Percentiles rank a stretch among this genome's conserved stretches.
phyloP scores from a whole-genome alignment of 2,113 vertebrate species.

The Dasyornis broadbenti region DNA sequence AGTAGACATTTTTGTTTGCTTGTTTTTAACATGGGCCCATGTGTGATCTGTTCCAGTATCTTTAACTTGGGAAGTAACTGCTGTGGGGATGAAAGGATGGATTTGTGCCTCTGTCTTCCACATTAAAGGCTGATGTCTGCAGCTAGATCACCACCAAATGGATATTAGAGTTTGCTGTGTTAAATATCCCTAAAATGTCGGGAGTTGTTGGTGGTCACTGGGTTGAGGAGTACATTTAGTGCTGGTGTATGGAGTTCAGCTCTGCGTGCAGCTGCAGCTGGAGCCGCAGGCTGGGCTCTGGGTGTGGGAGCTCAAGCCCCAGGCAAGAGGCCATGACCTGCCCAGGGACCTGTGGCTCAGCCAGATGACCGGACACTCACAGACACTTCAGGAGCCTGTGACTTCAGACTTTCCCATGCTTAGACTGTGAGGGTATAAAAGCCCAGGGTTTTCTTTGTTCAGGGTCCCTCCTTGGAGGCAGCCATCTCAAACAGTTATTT shows the following conservation, averaged over 20 bases:
- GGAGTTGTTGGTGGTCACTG: background rate
- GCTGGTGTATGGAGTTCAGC: too few relatives aligned
- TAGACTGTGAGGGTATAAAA: background rate
- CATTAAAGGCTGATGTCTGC: background rate
- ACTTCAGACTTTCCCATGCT: background rate
- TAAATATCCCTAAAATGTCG: background rate
- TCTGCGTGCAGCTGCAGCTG: background rate
- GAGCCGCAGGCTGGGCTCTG: background rate
- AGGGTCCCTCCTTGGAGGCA: background rate
- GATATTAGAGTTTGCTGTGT: background rate
- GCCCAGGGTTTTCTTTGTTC: background rate
- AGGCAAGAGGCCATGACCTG: background rate
- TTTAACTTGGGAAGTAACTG: background rate
- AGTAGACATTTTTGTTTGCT: background rate
- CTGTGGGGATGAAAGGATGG: background rate
- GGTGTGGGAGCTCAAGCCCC: background rate
- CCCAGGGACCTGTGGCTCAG: background rate
- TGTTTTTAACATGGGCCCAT: background rate
- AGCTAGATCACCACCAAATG: background rate
- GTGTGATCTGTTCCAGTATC: background rate
- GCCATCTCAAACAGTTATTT: background rate
- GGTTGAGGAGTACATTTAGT: background rate
- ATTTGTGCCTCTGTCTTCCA: background rate
- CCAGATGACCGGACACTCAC: background rate
- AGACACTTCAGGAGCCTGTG: background rate